A percentile compares a stretch with the other conserved stretches of the same genome.
phyloP scores from a whole-genome alignment of 2,888 invertebrate genomes.

The Tenodera sinensis region DNA sequence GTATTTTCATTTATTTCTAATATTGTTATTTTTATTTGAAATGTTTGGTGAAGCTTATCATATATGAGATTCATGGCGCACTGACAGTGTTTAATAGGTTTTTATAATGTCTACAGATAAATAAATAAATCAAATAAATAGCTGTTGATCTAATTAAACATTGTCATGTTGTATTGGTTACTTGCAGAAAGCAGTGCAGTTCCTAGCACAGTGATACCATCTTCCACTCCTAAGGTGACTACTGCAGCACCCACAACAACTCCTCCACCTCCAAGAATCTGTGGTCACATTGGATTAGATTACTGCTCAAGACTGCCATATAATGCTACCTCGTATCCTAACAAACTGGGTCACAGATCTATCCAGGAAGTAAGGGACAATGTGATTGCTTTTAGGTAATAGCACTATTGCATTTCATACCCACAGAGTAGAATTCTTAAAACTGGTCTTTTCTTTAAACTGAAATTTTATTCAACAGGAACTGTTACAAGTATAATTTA shows the following conservation, averaged over 20 bases:
- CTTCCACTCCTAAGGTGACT: slow-evolving; percentile 45
- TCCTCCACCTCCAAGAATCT: slow-evolving; percentile 62
- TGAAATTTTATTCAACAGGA: too few relatives aligned
- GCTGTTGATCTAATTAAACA: neutral
- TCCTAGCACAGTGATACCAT: slow-evolving; percentile 37
- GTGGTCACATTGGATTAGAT: slow-evolving; percentile 61
- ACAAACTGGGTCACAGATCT: slow-evolving; percentile 65
- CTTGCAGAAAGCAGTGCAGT: slow-evolving; percentile 28
- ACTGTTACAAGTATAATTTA: too few relatives aligned
- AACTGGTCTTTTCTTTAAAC: too few relatives aligned
- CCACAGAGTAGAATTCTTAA: too few relatives aligned
- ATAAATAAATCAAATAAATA: too few relatives aligned
- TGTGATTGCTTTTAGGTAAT: slow-evolving; percentile 66
- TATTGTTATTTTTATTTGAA: too few relatives aligned
- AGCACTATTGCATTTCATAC: neutral
- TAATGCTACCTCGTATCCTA: slow-evolving; percentile 81
- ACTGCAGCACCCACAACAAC: slow-evolving; percentile 50
- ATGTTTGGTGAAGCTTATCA: too few relatives aligned
- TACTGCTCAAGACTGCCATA: slow-evolving; percentile 68
- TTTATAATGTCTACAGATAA: too few relatives aligned
- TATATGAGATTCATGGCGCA: too few relatives aligned
- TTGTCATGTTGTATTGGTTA: neutral
- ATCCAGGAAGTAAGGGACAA: slow-evolving; percentile 66
- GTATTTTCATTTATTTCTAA: too few relatives aligned
- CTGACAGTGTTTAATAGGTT: too few relatives aligned